Percentiles rank a stretch among this genome's conserved stretches.
Conservation (phyloP, 2,113 vertebrate species). For the Mormyrus iriodes region DNA sequence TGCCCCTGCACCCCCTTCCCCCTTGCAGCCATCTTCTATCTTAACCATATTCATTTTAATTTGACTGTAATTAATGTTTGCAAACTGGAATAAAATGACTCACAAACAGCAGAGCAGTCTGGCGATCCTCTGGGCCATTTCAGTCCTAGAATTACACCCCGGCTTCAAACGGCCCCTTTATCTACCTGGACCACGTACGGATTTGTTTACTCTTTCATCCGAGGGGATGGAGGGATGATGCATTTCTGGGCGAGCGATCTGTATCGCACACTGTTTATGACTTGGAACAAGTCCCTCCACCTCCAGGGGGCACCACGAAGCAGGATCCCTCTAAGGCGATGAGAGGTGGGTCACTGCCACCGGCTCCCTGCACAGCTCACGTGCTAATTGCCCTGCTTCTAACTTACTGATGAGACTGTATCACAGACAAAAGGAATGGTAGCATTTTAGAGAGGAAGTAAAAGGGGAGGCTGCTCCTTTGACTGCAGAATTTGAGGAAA, state of each 20-base stretch:
- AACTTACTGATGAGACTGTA: not conserved
- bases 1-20: not conserved
- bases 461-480: not conserved
- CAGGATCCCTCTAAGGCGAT: not conserved
- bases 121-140: constrained; percentile 47
- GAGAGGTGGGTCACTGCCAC: not conserved
- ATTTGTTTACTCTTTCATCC: constrained; percentile 61
- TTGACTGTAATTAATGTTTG: constrained; percentile 59
- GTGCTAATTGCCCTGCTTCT: not conserved
- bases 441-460: not conserved
- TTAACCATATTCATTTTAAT: constrained; percentile 64
- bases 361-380: not conserved
- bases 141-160: constrained; percentile 52
- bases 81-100: constrained; percentile 47
- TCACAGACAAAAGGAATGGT: not conserved
- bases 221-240: constrained; percentile 43
- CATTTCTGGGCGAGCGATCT: constrained; percentile 16
- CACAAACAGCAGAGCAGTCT: constrained; percentile 48
- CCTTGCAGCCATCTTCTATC: constrained; percentile 44
- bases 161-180: constrained; percentile 66
- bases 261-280: too few relatives aligned
- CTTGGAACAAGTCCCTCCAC: not conserved
- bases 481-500: not conserved
- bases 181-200: constrained; percentile 50
- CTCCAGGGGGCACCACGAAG: not conserved